These are phyloP conservation scores for Blera fallax DNA, from an alignment of 2,888 invertebrate species.

Conservation along the genomic window DNA sequence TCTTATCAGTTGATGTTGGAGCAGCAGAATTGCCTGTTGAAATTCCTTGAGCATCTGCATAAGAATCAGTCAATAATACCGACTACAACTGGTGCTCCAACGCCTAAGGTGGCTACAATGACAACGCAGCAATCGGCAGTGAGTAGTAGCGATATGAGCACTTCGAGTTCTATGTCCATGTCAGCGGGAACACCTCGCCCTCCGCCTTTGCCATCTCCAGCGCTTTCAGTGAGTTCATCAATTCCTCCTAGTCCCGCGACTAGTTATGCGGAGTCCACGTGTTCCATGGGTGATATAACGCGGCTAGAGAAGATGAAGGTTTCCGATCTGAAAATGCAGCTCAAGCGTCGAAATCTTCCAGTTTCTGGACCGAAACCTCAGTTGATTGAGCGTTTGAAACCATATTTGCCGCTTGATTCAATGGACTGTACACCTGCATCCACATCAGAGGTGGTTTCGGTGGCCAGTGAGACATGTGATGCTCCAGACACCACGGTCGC, in stretches of 20 bases:
- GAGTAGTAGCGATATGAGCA: constrained; percentile 71
- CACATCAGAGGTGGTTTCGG: constrained; percentile 79
- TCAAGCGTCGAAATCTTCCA: constrained; percentile 95
- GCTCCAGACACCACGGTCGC: constrained; percentile 74
- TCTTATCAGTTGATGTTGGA: constrained; percentile 95
- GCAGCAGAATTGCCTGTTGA: constrained; percentile 93
- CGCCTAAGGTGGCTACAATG: constrained; percentile 75
- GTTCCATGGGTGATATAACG: constrained; percentile 81
- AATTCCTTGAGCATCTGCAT: constrained; percentile 92
- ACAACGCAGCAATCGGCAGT: constrained; percentile 73
- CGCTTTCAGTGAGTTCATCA: constrained; percentile 82
- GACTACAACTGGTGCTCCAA: constrained; percentile 71
- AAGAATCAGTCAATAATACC: constrained; percentile 92
- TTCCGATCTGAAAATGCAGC: constrained; percentile 95
- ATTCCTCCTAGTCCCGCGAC: constrained; percentile 81
- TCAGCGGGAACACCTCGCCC: constrained; percentile 76
- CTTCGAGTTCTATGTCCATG: constrained; percentile 77
- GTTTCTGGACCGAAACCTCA: constrained; percentile 98
- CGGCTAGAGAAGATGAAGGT: constrained; percentile 98
- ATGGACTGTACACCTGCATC: constrained; percentile 81
- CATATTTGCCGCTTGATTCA: constrained; percentile 84
- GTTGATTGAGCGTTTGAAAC: constrained; percentile 94
- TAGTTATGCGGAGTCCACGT: constrained; percentile 79
- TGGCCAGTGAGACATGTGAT: constrained; percentile 76
- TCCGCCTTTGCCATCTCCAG: constrained; percentile 83